phyloP scores from a whole-genome alignment of 2,113 vertebrate species.

The Opisthocomus hoazin region DNA sequence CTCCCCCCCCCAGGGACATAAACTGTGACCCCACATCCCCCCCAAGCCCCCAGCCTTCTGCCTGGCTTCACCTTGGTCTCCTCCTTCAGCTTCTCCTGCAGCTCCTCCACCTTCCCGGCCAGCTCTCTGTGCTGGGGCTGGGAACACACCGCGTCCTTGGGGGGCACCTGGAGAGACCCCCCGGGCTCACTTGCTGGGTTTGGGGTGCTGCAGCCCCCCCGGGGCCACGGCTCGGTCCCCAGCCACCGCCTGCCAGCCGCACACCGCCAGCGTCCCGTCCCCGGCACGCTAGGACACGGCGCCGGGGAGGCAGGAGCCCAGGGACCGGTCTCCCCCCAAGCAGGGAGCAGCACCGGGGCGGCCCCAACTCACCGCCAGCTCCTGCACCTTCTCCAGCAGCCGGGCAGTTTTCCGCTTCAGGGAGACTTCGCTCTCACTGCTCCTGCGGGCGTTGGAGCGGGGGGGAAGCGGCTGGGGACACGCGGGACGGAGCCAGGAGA shows the following conservation, averaged over 20 bases:
- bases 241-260: neutral
- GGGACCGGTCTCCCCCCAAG: neutral
- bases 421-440: conserved; percentile 74
- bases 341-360: neutral
- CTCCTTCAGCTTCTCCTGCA: conserved; percentile 75
- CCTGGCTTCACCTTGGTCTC: conserved; percentile 72
- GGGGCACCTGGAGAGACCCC: neutral
- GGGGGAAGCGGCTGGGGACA: fast-evolving
- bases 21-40: fast-evolving
- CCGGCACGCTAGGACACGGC: neutral
- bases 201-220: neutral
- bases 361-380: conserved; percentile 70
- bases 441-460: conserved; percentile 43
- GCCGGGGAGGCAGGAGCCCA: neutral
- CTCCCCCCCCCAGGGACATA: neutral
- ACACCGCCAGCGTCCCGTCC: fast-evolving
- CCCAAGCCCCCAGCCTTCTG: fast-evolving
- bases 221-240: fast-evolving
- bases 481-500: fast-evolving
- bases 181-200: fast-evolving
- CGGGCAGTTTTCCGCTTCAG: conserved; percentile 79
- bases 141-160: neutral
- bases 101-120: conserved; percentile 72
- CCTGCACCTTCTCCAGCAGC: conserved; percentile 82
- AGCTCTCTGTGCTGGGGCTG: conserved; percentile 66